Percentiles rank a stretch among this genome's conserved stretches.
Evolutionary conservation across 2,797 vertebrate species (phyloP).

Genomic region (Pangasius djambal): DNA sequence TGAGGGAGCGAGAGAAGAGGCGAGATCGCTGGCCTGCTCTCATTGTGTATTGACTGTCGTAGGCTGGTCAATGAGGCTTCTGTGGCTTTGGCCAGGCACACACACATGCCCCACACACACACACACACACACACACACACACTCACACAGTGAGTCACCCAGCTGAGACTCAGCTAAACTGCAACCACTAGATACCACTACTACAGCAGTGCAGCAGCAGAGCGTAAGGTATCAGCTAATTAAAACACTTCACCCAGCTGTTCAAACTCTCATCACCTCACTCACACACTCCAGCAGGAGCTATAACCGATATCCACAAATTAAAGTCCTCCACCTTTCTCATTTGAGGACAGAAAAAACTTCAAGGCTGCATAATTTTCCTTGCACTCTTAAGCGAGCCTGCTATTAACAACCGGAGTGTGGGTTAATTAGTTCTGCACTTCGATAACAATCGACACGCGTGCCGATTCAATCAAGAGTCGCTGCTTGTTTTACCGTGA

Average conservation of each 20-base stretch:
- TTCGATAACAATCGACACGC: slow-evolving; percentile 24
- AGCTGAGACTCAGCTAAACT: slow-evolving; percentile 45
- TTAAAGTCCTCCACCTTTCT: slow-evolving; percentile 46
- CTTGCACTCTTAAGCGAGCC: slow-evolving; percentile 38
- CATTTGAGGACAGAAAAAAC: slow-evolving; percentile 23
- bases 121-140: slow-evolving; percentile 42
- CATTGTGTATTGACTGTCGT: slow-evolving; percentile 75
- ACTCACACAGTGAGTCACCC: slow-evolving; percentile 41
- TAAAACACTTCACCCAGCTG: slow-evolving; percentile 41
- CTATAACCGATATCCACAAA: slow-evolving; percentile 43
- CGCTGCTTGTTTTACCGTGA: background rate
- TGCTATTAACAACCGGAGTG: slow-evolving; percentile 33
- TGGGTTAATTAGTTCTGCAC: slow-evolving; percentile 29
- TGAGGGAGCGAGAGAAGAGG: slow-evolving; percentile 63
- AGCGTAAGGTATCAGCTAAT: slow-evolving; percentile 43
- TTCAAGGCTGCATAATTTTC: slow-evolving; percentile 40
- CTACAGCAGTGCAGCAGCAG: slow-evolving; percentile 10
- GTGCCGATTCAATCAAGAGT: background rate
- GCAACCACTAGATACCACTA: slow-evolving; percentile 39
- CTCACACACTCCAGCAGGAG: slow-evolving; percentile 26
- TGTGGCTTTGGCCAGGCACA: slow-evolving; percentile 46
- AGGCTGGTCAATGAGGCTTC: slow-evolving; percentile 63
- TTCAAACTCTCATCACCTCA: slow-evolving; percentile 37
- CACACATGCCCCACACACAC: background rate
- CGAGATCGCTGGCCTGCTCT: slow-evolving; percentile 70